Conservation (phyloP, 2,888 invertebrate species). For the Nysson spinosus region DNA sequence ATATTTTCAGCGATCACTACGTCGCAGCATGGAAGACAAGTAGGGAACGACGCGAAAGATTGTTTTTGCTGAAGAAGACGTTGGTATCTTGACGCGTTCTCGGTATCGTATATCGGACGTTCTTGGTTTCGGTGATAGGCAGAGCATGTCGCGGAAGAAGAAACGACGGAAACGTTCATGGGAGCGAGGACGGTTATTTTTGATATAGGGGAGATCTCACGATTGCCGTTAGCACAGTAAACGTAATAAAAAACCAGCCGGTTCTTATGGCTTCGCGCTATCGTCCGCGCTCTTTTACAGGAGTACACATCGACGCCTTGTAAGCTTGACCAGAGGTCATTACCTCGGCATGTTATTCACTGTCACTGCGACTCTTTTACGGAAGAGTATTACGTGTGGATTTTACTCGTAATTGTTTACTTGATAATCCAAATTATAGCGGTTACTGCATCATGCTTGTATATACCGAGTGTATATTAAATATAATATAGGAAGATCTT, state of each 20-base stretch:
- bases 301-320: conserved; percentile 17
- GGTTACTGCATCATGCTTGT: too few species aligned
- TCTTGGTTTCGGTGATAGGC: too few species aligned
- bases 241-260: conserved; percentile 7
- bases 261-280: conserved; percentile 9
- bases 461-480: too few species aligned
- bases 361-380: conserved; percentile 30
- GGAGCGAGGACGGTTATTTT: conserved; percentile 30
- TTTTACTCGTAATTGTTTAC: not conserved
- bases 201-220: not conserved
- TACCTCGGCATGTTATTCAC: conserved; percentile 40
- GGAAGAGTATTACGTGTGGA: conserved; percentile 10
- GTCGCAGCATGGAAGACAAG: too few species aligned
- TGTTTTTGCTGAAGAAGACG: too few species aligned
- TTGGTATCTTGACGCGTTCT: too few species aligned
- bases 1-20: too few species aligned
- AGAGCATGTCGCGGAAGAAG: too few species aligned
- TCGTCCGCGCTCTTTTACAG: conserved; percentile 1
- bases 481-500: too few species aligned
- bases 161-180: conserved; percentile 3
- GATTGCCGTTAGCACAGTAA: not conserved
- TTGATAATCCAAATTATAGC: not conserved
- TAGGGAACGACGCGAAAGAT: too few species aligned
- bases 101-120: too few species aligned
- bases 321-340: conserved; percentile 34